Conservation (phyloP, 2,113 vertebrate genomes). For the Mellivora capensis region DNA sequence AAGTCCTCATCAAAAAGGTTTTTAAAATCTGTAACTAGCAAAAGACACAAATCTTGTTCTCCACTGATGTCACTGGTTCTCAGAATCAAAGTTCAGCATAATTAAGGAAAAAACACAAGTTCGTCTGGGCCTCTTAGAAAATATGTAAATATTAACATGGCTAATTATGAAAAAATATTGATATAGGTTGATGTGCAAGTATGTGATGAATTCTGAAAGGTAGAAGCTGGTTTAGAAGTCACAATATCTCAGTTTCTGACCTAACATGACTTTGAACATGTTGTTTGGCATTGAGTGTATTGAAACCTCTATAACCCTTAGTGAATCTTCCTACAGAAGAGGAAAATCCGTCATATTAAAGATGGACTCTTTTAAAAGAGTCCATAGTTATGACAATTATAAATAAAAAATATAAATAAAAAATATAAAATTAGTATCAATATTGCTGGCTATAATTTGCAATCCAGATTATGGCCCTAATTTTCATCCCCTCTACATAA, state of each 20-base stretch:
- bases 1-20: slow-evolving; percentile 31
- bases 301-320: neutral
- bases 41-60: neutral
- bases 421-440: neutral
- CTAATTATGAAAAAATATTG: neutral
- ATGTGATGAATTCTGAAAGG: neutral
- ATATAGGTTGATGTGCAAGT: neutral
- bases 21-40: neutral
- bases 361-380: neutral
- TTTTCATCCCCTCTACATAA: neutral
- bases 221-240: neutral
- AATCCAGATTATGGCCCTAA: neutral
- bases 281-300: neutral
- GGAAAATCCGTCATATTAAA: neutral
- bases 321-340: neutral
- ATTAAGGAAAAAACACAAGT: neutral
- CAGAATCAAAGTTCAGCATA: neutral
- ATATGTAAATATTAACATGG: neutral
- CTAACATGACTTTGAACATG: neutral
- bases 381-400: neutral
- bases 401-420: neutral
- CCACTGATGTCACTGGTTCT: neutral
- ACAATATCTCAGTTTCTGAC: neutral
- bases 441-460: neutral
- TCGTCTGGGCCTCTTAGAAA: neutral